A percentile compares a stretch with the other conserved stretches of the same genome.
Evolutionary conservation across 1,140 invertebrate genomes (phyloP).

Genomic region (Rhizoglyphus robini): DNA sequence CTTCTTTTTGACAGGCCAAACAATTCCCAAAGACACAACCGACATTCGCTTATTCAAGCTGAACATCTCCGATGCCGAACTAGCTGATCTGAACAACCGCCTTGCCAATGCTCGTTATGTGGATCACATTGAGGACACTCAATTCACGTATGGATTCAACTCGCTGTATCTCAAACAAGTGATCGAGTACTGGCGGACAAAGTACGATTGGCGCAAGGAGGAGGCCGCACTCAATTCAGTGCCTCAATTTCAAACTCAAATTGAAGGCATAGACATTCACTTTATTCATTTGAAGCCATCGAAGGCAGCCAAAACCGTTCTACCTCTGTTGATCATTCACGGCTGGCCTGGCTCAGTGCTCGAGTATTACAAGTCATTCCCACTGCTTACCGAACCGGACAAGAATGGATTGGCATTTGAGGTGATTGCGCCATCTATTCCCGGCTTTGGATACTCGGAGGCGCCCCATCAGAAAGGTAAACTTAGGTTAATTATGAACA

Average conservation of each 20-base stretch:
- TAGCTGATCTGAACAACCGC: constrained; percentile 21
- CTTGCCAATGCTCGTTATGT: constrained; percentile 15
- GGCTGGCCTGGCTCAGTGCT: too few relatives aligned
- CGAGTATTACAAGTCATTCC: too few relatives aligned
- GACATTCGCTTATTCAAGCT: constrained; percentile 21
- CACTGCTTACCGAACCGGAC: too few relatives aligned
- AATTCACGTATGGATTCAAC: constrained; percentile 67
- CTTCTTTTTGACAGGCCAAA: too few relatives aligned
- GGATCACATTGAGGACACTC: too few relatives aligned
- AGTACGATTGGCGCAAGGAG: constrained; percentile 57
- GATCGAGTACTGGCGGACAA: constrained; percentile 51
- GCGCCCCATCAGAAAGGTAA: constrained; percentile 41
- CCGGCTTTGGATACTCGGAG: constrained; percentile 71
- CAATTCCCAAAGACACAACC: constrained; percentile 5
- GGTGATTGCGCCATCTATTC: constrained; percentile 51
- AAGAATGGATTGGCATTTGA: too few relatives aligned
- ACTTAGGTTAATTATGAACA: too few relatives aligned
- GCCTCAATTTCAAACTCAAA: constrained; percentile 23
- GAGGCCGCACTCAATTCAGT: constrained; percentile 44
- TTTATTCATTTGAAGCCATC: constrained; percentile 36
- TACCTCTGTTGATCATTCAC: constrained; percentile 48
- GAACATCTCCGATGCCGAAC: constrained; percentile 16
- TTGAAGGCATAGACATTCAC: constrained; percentile 64
- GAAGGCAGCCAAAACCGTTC: constrained; percentile 22
- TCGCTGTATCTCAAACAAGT: constrained; percentile 54